Percentiles rank a stretch among this genome's conserved stretches.
These are phyloP conservation scores for Strigamia maritima DNA, from an alignment of 2,888 invertebrate species.

Conservation along the genomic window DNA sequence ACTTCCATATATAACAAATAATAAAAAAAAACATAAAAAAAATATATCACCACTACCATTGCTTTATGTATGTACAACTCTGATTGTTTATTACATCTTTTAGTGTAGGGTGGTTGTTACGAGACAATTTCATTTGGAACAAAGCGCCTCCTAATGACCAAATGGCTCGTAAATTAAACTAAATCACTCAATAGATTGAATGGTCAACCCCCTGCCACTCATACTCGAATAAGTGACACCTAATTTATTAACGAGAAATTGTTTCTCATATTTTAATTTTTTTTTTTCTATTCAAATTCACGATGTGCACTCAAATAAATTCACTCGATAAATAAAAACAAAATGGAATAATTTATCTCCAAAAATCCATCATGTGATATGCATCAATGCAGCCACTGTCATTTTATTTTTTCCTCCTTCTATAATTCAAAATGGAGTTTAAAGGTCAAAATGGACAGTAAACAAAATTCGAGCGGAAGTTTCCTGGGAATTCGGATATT, in stretches of 20 bases:
- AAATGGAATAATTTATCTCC: background rate
- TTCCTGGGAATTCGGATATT: background rate
- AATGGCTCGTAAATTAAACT: constrained; percentile 25
- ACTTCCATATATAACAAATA: background rate
- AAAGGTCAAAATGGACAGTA: constrained; percentile 9
- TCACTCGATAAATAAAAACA: background rate
- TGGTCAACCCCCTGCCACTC: constrained; percentile 19
- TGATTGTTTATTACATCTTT: constrained; percentile 1
- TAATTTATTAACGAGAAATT: background rate
- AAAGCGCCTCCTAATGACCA: constrained; percentile 19
- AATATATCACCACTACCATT: background rate
- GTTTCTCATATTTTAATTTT: background rate
- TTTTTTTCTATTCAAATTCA: background rate
- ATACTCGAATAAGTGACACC: background rate
- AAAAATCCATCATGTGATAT: background rate
- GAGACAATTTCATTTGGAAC: constrained; percentile 17
- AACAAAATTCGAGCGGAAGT: background rate
- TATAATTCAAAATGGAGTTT: background rate
- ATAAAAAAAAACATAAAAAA: background rate
- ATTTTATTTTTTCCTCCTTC: background rate
- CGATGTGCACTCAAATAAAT: background rate
- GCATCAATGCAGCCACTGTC: background rate
- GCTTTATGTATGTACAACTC: background rate
- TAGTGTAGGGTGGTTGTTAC: background rate
- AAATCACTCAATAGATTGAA: constrained; percentile 26